Evolutionary conservation across 2,113 vertebrate genomes (phyloP).

Genomic region (Actenoides lindsayi): DNA sequence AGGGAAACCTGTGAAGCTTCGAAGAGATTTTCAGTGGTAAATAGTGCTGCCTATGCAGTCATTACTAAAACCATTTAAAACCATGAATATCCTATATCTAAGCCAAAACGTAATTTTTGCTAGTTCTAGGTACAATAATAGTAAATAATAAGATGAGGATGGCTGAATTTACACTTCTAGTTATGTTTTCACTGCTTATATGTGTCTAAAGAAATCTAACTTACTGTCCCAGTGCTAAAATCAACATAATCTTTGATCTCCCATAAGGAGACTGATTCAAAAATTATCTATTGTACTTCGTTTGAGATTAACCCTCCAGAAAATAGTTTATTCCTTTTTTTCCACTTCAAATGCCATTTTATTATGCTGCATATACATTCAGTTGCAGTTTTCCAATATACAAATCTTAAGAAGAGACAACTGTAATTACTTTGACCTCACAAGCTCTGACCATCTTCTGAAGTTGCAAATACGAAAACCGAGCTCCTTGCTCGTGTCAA

Average conservation of each 20-base stretch:
- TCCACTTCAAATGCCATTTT: neutral
- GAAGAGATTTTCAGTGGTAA: neutral
- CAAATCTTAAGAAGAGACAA: neutral
- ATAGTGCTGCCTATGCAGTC: neutral
- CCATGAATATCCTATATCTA: neutral
- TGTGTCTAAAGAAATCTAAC: neutral
- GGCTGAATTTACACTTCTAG: neutral
- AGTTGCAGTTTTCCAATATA: neutral
- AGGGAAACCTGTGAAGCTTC: neutral
- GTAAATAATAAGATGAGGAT: neutral
- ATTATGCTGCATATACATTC: neutral
- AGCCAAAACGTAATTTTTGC: neutral
- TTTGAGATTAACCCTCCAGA: neutral
- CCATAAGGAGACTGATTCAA: neutral
- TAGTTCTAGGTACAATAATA: neutral
- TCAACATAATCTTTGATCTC: constrained; percentile 6
- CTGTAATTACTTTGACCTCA: constrained; percentile 39
- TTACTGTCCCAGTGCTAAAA: neutral
- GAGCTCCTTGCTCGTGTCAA: neutral
- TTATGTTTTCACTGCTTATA: neutral
- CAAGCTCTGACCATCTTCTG: neutral
- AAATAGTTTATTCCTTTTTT: constrained; percentile 7
- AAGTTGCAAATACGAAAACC: neutral
- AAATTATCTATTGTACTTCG: neutral
- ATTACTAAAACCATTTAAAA: accelerated